A percentile compares a stretch with the other conserved stretches of the same genome.
These are phyloP conservation scores for Acanthisitta chloris DNA, from an alignment of 2,113 vertebrate genomes.

Conservation along the genomic window DNA sequence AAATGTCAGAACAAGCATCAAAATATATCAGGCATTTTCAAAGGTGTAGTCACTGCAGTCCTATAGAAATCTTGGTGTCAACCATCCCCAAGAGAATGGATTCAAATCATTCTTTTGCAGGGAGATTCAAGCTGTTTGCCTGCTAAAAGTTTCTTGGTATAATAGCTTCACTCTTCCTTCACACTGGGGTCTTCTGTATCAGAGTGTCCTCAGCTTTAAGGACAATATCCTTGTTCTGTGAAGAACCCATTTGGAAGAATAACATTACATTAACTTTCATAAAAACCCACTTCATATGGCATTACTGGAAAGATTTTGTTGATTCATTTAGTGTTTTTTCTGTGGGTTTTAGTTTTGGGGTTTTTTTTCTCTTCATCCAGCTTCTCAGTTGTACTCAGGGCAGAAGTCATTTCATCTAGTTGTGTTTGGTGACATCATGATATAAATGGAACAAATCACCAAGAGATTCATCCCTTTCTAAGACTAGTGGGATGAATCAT, in stretches of 20 bases:
- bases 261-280: background rate
- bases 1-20: background rate
- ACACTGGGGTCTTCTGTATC: background rate
- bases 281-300: background rate
- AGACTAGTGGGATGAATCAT: background rate
- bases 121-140: background rate
- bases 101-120: background rate
- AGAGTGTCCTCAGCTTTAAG: background rate
- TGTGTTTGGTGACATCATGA: background rate
- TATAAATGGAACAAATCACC: background rate
- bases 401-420: background rate
- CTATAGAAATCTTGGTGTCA: background rate
- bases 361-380: background rate
- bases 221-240: background rate
- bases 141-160: background rate
- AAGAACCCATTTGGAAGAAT: background rate
- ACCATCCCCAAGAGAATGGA: background rate
- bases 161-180: background rate
- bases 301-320: background rate
- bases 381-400: background rate
- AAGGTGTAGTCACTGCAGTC: background rate
- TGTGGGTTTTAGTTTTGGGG: fast-evolving
- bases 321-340: background rate
- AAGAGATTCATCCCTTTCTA: background rate
- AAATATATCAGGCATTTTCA: background rate